Base-by-base conservation (phyloP, 2,888 invertebrate genomes). In the Asteroscopus sphinx region DNA sequence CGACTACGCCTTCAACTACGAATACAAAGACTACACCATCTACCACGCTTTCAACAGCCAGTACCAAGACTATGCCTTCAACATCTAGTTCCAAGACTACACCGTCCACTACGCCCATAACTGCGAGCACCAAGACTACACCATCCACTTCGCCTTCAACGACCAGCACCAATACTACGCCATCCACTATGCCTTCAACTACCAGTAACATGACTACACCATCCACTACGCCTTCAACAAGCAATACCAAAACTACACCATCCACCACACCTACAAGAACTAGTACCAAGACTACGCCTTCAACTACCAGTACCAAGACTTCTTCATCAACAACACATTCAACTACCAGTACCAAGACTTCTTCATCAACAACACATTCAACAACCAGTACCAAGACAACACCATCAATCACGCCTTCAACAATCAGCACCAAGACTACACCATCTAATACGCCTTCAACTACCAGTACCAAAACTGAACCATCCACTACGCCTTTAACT, bases 381-480 rank as follows among this genome's bases (percentile, higher is more conserved):
- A n/a, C n/a, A n/a, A n/a, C n/a, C 0, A 36, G 16, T 11, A 16
- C 56, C 1, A 9, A 16, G 8, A 8, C 28, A 0, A 16, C 26
- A 0, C 26, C 45, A 1, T 13, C 32, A 0, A 9, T 30, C 0
- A 28, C 37, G 0, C 7, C 7, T 1, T 21, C 26, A 3, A 21
- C 32, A 3, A 25, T 32, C 12, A 26, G 15, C 1, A 35, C 30
- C 2, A 4, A 13, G 8, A 11, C 28, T 0, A 26, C 36, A 0
- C 9, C 45, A 3, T 8, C 35, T 13, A 26, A 15, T 0, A 35
- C 35, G 11, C 9, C 44, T 3, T 5, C 35, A 12, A 17, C 21
- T 16, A 3, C 32, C 0, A 17, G n/a, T 0, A n/a, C n/a, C n/a
- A n/a, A n/a, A n/a, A n/a, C n/a, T n/a, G n/a, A n/a, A n/a, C n/a